phyloP scores from a whole-genome alignment of 1,140 invertebrate genomes.

The Asobara japonica region DNA sequence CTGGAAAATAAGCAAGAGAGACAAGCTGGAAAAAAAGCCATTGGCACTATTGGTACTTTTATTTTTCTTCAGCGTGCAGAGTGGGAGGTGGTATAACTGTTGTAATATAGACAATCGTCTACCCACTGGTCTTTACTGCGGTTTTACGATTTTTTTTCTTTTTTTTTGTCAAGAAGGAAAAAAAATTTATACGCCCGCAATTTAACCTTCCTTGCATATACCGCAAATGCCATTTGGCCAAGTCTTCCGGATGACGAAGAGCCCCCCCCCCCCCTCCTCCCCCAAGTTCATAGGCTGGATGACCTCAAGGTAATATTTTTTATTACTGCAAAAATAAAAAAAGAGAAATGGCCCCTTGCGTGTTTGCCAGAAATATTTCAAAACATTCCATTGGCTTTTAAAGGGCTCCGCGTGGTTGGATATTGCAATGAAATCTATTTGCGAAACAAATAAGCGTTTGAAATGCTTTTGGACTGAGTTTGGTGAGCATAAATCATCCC shows the following conservation, averaged over 20 bases:
- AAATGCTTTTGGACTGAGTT: background rate
- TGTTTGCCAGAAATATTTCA: background rate
- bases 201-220: conserved; percentile 16
- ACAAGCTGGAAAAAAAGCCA: background rate
- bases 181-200: conserved; percentile 37
- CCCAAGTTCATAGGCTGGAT: background rate
- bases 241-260: conserved; percentile 1
- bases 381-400: background rate
- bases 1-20: background rate
- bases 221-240: conserved; percentile 4
- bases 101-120: background rate
- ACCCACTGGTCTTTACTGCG: conserved; percentile 26
- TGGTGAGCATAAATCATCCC: no score
- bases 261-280: no score
- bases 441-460: background rate
- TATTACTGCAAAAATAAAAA: background rate
- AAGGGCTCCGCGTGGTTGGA: background rate
- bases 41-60: background rate
- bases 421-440: background rate
- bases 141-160: conserved; percentile 31
- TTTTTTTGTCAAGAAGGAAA: background rate
- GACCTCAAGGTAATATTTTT: conserved; percentile 12
- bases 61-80: background rate
- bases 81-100: background rate
- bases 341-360: background rate